phyloP scores from a whole-genome alignment of 2,888 invertebrate species.

The Drosophila aldrichi region DNA sequence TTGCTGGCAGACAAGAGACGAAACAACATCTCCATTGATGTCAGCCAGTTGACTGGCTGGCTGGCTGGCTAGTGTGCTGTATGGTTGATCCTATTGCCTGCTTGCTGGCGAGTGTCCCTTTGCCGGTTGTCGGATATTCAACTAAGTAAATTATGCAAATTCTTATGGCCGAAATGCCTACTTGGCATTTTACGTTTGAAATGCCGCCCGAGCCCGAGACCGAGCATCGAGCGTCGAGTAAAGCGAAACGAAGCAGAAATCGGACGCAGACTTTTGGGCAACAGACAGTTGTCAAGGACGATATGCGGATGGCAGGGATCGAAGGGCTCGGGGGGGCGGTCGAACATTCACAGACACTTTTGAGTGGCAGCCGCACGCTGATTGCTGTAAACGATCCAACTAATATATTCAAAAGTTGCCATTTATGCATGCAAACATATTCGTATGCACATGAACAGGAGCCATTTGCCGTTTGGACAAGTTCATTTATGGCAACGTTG shows the following conservation, averaged over 20 bases:
- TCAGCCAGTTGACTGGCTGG: constrained; percentile 8
- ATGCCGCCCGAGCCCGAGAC: constrained; percentile 39
- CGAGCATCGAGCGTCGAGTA: constrained; percentile 29
- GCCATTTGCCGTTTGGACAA: constrained; percentile 32
- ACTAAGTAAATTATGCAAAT: constrained; percentile 77
- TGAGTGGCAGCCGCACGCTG: constrained; percentile 64
- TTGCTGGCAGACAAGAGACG: constrained; percentile 27
- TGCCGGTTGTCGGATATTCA: constrained; percentile 64
- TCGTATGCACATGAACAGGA: constrained; percentile 41
- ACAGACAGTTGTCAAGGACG: constrained; percentile 29
- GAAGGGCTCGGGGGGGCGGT: not conserved
- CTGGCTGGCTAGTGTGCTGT: constrained; percentile 14
- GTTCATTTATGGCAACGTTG: constrained; percentile 62
- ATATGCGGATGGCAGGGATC: not conserved
- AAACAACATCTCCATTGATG: constrained; percentile 51
- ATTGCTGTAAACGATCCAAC: constrained; percentile 71
- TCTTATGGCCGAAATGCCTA: constrained; percentile 66
- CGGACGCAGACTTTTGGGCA: constrained; percentile 32
- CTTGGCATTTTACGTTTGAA: constrained; percentile 72
- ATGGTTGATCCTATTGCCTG: not conserved
- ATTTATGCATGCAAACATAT: constrained; percentile 62
- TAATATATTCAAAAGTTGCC: constrained; percentile 72
- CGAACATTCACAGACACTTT: constrained; percentile 30
- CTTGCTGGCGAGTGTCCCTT: constrained; percentile 48
- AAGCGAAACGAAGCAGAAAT: constrained; percentile 45